Evolutionary conservation across 2,113 vertebrate species (phyloP).

Genomic region (Marmota monax): DNA sequence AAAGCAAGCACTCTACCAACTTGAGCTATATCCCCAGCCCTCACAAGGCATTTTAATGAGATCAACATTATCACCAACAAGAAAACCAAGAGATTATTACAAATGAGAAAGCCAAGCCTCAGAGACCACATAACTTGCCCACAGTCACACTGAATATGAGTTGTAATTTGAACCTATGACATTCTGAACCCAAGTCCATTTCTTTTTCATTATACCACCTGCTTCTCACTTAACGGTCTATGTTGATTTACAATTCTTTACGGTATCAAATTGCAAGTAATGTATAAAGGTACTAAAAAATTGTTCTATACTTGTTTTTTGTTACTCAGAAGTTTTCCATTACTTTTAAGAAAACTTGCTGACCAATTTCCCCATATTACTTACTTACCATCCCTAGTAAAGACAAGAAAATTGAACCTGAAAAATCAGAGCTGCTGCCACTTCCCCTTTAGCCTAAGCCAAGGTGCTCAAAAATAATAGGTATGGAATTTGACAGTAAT

Average conservation of each 20-base stretch:
- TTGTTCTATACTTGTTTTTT: not conserved
- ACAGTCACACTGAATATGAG: constrained; percentile 40
- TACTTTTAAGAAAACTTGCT: constrained; percentile 50
- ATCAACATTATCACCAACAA: not conserved
- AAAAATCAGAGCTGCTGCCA: constrained; percentile 44
- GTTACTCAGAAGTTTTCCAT: not conserved
- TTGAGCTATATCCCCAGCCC: not conserved
- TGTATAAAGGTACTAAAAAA: not conserved
- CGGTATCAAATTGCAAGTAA: constrained; percentile 35
- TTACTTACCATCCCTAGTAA: not conserved
- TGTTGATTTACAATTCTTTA: not conserved
- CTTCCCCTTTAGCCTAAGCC: not conserved
- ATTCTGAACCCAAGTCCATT: constrained; percentile 27
- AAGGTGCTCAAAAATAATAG: constrained; percentile 29
- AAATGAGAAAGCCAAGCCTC: constrained; percentile 58
- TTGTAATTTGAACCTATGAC: constrained; percentile 1
- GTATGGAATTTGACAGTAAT: not conserved
- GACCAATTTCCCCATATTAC: not conserved
- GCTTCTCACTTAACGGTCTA: not conserved
- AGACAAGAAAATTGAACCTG: constrained; percentile 17
- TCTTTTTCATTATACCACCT: constrained; percentile 29
- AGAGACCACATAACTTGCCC: not conserved
- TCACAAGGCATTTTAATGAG: not conserved
- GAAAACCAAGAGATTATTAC: constrained; percentile 3
- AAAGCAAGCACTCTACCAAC: too few relatives aligned